phyloP scores from a whole-genome alignment of 1,140 invertebrate species.

The Meloidogyne hapla region DNA sequence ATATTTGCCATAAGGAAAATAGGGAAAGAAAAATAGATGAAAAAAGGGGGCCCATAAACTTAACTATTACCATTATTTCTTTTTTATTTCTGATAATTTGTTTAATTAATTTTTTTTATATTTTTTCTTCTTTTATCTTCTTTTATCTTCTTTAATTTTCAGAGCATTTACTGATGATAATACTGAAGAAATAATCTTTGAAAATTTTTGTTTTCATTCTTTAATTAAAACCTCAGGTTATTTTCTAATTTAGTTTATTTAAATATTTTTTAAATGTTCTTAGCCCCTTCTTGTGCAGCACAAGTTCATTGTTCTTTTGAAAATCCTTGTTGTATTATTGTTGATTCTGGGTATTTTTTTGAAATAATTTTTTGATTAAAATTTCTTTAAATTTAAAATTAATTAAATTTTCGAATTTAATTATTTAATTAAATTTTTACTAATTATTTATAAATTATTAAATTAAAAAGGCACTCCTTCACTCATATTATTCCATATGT shows the following conservation, averaged over 20 bases:
- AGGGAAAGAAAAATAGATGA: no score
- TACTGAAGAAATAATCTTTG: constrained; percentile 92
- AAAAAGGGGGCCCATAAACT: no score
- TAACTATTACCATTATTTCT: no score
- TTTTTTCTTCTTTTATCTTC: not conserved
- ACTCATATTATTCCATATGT: constrained; percentile 91
- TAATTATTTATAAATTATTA: no score
- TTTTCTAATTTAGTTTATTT: not conserved
- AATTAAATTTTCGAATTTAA: no score
- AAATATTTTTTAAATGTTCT: constrained; percentile 36
- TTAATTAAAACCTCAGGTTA: constrained; percentile 68
- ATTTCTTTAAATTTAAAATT: not conserved
- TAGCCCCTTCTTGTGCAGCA: constrained; percentile 43
- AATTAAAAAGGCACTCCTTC: constrained; percentile 75
- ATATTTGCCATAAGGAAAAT: no score
- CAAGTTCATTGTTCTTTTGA: constrained; percentile 14
- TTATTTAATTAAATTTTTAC: no score
- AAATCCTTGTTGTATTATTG: constrained; percentile 76
- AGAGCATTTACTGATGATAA: constrained; percentile 80
- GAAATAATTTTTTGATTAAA: not conserved
- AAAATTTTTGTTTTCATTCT: constrained; percentile 88
- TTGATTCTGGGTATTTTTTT: constrained; percentile 75
- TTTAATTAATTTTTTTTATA: not conserved
- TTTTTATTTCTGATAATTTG: no score
- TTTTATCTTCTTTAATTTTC: not conserved